Base-by-base conservation (phyloP, 2,888 invertebrate species). In the Pristionchus exspectatus region DNA sequence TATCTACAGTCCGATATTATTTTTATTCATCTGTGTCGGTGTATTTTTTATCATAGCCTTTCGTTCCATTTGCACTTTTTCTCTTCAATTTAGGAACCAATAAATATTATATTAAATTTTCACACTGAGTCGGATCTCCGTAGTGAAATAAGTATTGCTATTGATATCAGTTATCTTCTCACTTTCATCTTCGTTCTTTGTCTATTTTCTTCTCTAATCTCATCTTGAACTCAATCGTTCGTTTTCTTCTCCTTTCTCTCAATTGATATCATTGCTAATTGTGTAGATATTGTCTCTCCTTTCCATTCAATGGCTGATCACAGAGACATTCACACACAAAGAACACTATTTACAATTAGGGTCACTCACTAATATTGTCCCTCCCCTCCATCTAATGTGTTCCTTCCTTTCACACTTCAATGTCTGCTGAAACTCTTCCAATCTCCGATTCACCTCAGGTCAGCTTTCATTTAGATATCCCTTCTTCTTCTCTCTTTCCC, bases 301-400 rank as follows among this genome's bases (percentile, higher is more conserved):
- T 59, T 59, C 59, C 59, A 59, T 59, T 59, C 12, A 18, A 59
- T 59, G 59, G 59, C 24, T 14, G 59, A 59, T 59, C 59, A 59
- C 21, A 18, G 59, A 59, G 59, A 59, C 59, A 59, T 59, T 59
- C 59, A 59, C 59, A 59, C 59, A 59, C 10, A 66, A 12, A n/a
- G 66, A 66, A 27, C 66, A 66, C 66, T 66, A 27, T 66, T 66
- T 66, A 66, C 66, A 66, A 66, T 27, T 66, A 66, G 66, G 24
- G 66, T 66, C 66, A 66, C 12, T 27, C 66, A 27, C 66, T 21
- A 59, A 59, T 59, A 59, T 59, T 59, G 27, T n/a, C 66, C 66
- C 27, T 66, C 66, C 66, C 66, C 66, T n/a, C 27, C 24, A 27
- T 66, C 66, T 66, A 66, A 66, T 59, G 59, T 59, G 59, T 12